Evolutionary conservation across 2,113 vertebrate genomes (phyloP), one percentile per base, ranked within the genome.

Genomic region (Atrichornis clamosus): DNA sequence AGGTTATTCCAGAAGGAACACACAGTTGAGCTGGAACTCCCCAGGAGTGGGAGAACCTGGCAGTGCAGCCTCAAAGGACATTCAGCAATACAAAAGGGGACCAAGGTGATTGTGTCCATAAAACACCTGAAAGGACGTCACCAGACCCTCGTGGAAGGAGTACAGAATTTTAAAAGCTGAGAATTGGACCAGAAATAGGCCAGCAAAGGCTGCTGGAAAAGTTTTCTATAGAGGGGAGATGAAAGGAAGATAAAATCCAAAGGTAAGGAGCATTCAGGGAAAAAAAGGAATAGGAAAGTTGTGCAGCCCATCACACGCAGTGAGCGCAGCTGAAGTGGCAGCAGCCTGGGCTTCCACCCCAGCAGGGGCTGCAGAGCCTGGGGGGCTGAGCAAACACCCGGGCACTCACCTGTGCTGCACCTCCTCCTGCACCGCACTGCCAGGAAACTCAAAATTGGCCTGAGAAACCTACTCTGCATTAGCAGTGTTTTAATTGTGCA

Each of bases 271-370:
- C 6, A 44, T 50, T 82, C 6, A 27, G 63, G 58, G 35, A 58
- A 35, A 35, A 73, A 60, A 37, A n/a, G 52, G 15, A 39, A 35
- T 0, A 6, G 60, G 27, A 10, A 78, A 73, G 11, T 6, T 65
- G 33, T 49, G 73, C 23, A 70, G 11, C 63, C 11, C 41, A 33
- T 20, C n/a, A 13, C 37, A 41, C 0, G 0, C 0, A 35, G n/a
- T 3, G 22, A 41, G 35, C 13, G 11, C 53, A 23, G 13, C 20
- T 37, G 69, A 50, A 67, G 37, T 5, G 9, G 0, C 60, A 72
- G 26, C 28, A 58, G 6, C 24, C n/a, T 35, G 42, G 20, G 24
- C 9, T 64, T 44, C 44, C 20, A 9, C 3, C 53, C n/a, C 67
- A 15, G 30, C 83, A 46, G 60, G 42, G 12, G 23, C 2, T n/a